Base-by-base conservation (phyloP, 2,113 vertebrate genomes). In the Rallus limicola region DNA sequence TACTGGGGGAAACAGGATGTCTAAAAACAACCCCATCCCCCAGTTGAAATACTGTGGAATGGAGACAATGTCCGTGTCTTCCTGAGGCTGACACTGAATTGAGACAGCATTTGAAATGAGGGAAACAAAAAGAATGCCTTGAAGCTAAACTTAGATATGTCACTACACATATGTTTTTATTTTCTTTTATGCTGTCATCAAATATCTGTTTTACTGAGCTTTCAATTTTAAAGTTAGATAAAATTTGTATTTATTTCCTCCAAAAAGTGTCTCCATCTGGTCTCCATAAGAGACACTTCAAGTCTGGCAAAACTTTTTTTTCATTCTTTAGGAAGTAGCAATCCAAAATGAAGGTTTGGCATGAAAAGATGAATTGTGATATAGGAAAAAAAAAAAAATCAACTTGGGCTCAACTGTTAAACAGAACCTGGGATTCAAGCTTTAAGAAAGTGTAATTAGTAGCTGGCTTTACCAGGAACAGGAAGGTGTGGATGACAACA, bases 1-100 rank as follows among this genome's bases (percentile, higher is more conserved):
- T 11, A 16, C 15, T 16, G 9, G 29, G 29, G 17, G 18, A 65
- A 59, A 16, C 3, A 18, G 17, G 4, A 48, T 53, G 3, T 55
- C 7, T 60, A 59, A 59, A 36, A 82, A 29, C 10, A 50, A 12
- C 1, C 7, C 12, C 0, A 0, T 48, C 11, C 23, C 16, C 4
- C 2, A 6, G 10, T 7, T 31, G 24, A 64, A 28, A 60, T 60
- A 25, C 34, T 14, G 20, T 38, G 29, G 28, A 71, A 28, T n/a
- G 8, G 24, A 88, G 24, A 16, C 19, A n/a, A 14, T 58, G 16
- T 8, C 34, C 48, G 42, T 10, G 10, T 64, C 56, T 58, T 77
- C 19, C 23, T 52, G 29, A 29, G 28, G 33, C 42, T 82, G 36
- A n/a, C 16, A 31, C 24, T 25, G 15, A 11, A 44, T 8, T 59